Evolutionary conservation across 2,888 invertebrate genomes (phyloP).

Genomic region (Anthrax anthrax): DNA sequence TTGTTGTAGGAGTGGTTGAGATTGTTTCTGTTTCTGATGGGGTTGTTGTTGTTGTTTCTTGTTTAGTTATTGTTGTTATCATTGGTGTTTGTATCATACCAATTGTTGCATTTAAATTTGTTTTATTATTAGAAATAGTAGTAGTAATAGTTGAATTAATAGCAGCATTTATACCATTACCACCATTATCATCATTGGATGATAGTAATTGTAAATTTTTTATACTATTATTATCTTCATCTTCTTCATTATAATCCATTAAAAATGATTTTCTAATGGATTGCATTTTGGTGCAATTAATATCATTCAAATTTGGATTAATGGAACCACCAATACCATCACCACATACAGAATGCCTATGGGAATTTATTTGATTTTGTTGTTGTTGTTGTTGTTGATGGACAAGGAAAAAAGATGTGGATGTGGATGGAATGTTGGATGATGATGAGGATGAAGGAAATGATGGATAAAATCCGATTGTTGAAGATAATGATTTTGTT

Average conservation of each 20-base stretch:
- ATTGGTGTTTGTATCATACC: neutral
- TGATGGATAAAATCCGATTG: too few relatives aligned
- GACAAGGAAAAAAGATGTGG: neutral
- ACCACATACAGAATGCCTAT: conserved; percentile 12
- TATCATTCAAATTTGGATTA: conserved; percentile 11
- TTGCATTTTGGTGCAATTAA: conserved; percentile 6
- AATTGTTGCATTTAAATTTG: neutral
- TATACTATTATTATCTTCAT: too few relatives aligned
- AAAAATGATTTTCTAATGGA: conserved; percentile 14
- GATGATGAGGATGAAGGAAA: neutral
- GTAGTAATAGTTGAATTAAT: too few relatives aligned
- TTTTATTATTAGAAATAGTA: too few relatives aligned
- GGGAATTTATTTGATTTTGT: conserved; percentile 3
- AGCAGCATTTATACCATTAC: too few relatives aligned
- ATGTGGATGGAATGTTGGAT: neutral
- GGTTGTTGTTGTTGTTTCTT: too few relatives aligned
- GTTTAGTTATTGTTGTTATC: neutral
- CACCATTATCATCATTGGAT: too few relatives aligned
- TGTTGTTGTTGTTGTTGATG: too few relatives aligned
- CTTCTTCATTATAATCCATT: too few relatives aligned
- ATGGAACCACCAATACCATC: conserved; percentile 16
- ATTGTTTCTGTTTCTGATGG: too few relatives aligned
- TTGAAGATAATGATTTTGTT: conserved; percentile 6
- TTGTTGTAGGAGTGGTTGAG: neutral
- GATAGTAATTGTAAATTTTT: too few relatives aligned